Base-by-base conservation (phyloP, 53 echinoderm and acorn worm genomes). In the Arbacia lixula region DNA sequence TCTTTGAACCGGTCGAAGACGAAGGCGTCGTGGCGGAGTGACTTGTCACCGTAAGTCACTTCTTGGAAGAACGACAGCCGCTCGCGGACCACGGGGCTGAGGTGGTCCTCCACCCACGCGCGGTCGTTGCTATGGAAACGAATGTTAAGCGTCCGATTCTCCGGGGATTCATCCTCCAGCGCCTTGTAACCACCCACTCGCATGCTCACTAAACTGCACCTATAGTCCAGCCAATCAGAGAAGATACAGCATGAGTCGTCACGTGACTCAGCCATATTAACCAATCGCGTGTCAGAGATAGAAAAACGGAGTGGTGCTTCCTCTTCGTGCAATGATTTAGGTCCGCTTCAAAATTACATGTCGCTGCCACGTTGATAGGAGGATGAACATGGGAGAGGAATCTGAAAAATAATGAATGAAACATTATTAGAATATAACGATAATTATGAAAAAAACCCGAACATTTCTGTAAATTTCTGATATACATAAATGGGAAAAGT, bases 1-100 rank as follows among this genome's bases (percentile, higher is more conserved):
- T 77, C 58, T 25, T 77, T 77, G 77, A 77, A 77, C 5, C 25
- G 56, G 37, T 77, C 77, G 58, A 77, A 77, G 58, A 77, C 77
- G 58, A 77, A 77, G 38, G 56, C 77, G 58, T 77, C 77, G 56
- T 58, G 57, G 9, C 36, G 77, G 56, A 56, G 37, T 21, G 41
- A 22, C 40, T 27, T 57, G 36, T 77, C 77, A 24, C 77, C 77
- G 38, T 21, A 77, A 4, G 77, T 38, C 17, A 77, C 77, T 28
- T 30, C 77, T 17, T 32, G 22, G 77, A 77, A 77, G 56, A 36
- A 38, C 8, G 56, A 2, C 35, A 77, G 37, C 8, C 38, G 58
- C 11, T 77, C 60, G 6, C 35, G 25, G 27, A 77, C 77, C 20
- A 77, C 34, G 11, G 77, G 77, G 19, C 19, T 30, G 22, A 77